A percentile compares a stretch with the other conserved stretches of the same genome.
Evolutionary conservation across 2,888 invertebrate species (phyloP).

Genomic region (Nephrotoma flavescens): DNA sequence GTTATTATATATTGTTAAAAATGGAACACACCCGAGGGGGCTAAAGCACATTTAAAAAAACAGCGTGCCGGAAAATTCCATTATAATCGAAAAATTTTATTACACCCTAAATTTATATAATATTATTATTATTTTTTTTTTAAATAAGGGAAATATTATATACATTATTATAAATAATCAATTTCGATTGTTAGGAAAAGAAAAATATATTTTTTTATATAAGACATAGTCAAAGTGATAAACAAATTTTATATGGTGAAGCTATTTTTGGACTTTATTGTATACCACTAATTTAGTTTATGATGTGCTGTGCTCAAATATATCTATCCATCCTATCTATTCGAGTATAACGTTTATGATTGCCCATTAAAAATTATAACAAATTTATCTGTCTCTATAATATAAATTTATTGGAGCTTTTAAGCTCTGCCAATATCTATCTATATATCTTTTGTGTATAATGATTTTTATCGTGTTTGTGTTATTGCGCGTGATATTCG

Average conservation of each 20-base stretch:
- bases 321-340: neutral
- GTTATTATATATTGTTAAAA: neutral
- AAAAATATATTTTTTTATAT: neutral
- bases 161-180: neutral
- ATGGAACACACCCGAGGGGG: neutral
- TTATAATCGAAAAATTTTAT: neutral
- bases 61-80: neutral
- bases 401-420: neutral
- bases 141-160: neutral
- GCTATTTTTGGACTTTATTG: neutral
- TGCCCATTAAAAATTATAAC: neutral
- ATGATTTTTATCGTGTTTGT: neutral
- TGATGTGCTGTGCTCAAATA: neutral
- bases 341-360: neutral
- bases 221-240: neutral
- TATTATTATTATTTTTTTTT: neutral
- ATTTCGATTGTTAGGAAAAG: neutral
- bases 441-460: neutral
- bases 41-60: neutral
- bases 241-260: neutral
- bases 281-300: neutral
- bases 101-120: neutral
- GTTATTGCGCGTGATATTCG: neutral
- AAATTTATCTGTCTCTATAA: neutral
- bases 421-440: neutral